These are phyloP conservation scores for Chinchilla lanigera DNA, from an alignment of 2,113 vertebrate genomes.

Conservation along the genomic window DNA sequence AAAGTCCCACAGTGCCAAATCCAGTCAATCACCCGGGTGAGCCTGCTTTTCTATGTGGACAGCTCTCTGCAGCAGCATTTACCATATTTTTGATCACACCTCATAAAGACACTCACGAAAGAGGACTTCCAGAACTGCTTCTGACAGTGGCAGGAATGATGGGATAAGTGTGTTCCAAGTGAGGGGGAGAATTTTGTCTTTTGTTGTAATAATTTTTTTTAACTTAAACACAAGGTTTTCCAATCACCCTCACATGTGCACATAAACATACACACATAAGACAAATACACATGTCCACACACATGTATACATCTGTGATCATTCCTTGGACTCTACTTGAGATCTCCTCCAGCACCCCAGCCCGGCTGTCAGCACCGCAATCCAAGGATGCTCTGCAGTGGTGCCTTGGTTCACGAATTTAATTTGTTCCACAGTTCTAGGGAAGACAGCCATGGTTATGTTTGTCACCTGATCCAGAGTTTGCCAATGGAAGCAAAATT, in stretches of 20 bases:
- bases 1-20: background rate
- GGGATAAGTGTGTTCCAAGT: background rate
- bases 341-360: fast-evolving
- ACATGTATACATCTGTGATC: too few relatives aligned
- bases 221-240: background rate
- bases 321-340: background rate
- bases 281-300: background rate
- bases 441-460: background rate
- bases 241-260: background rate
- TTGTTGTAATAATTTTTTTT: background rate
- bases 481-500: background rate
- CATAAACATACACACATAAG: background rate
- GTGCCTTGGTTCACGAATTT: background rate
- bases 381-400: background rate
- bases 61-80: background rate
- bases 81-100: background rate
- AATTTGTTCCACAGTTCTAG: background rate
- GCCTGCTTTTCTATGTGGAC: background rate
- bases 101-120: background rate
- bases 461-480: background rate
- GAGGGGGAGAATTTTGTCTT: background rate
- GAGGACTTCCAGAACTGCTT: background rate
- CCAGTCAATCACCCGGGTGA: fast-evolving
- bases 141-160: background rate
- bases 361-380: too few relatives aligned